phyloP scores from a whole-genome alignment of 2,888 invertebrate genomes.

The Nomada flava region DNA sequence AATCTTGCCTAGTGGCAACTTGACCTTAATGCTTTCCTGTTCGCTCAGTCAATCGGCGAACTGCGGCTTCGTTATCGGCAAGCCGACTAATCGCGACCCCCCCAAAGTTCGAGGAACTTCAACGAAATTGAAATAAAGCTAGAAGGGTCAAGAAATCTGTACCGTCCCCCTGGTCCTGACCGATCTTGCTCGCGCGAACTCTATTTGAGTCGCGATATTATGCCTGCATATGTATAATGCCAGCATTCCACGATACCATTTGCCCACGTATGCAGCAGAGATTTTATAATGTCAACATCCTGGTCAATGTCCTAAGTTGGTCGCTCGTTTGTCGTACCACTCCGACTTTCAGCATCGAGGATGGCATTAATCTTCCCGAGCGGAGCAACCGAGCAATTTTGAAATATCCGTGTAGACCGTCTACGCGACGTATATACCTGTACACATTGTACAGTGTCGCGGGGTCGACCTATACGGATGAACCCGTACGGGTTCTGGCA shows the following conservation, averaged over 20 bases:
- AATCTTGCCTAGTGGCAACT: no score
- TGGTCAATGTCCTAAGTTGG: background rate
- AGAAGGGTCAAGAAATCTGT: background rate
- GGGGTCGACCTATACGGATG: constrained; percentile 64
- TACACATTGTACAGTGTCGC: constrained; percentile 33
- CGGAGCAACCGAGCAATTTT: constrained; percentile 25
- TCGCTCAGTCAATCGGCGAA: no score
- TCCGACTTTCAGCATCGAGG: background rate
- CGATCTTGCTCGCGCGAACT: background rate
- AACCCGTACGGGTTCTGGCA: constrained; percentile 80
- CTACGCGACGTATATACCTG: constrained; percentile 5
- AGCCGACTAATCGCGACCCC: no score
- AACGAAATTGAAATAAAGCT: background rate
- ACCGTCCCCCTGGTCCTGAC: background rate
- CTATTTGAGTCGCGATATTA: background rate
- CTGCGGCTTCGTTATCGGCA: no score
- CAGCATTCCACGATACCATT: background rate
- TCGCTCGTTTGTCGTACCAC: constrained; percentile 1
- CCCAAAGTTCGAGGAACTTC: no score
- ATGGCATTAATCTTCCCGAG: constrained; percentile 38
- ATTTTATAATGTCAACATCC: constrained; percentile 21
- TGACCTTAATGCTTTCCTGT: no score
- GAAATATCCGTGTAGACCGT: constrained; percentile 28
- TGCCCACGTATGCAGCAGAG: background rate
- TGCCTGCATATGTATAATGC: background rate